A percentile compares a stretch with the other conserved stretches of the same genome.
Evolutionary conservation across 2,797 vertebrate genomes (phyloP).

Genomic region (Lepus townsendii): DNA sequence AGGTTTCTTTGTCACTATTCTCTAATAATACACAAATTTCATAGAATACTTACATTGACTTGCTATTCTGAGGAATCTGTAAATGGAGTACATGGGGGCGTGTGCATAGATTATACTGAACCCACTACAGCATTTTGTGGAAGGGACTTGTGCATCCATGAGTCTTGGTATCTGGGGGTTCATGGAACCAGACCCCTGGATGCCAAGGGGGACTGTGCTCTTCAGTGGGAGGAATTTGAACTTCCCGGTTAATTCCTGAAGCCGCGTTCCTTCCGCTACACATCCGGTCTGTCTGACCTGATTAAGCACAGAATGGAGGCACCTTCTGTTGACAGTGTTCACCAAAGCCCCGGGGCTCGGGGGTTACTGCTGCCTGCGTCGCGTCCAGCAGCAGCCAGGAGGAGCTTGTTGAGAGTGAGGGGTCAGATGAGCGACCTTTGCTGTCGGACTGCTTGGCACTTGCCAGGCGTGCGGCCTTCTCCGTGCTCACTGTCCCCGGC

Average conservation of each 20-base stretch:
- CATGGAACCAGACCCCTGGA: no score
- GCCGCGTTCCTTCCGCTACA: rapidly evolving
- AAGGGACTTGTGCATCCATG: no score
- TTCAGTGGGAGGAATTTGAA: rapidly evolving
- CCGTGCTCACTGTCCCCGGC: background rate
- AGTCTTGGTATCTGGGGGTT: no score
- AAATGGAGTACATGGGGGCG: no score
- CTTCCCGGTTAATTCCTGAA: background rate
- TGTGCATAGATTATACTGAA: no score
- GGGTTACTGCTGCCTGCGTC: no score
- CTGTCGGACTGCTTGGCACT: background rate
- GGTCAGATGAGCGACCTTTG: background rate
- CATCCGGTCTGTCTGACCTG: background rate
- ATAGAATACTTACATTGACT: no score
- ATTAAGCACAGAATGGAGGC: background rate
- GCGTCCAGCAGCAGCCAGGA: background rate
- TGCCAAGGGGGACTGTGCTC: no score
- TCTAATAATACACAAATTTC: no score
- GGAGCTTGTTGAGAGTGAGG: background rate
- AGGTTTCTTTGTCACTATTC: no score
- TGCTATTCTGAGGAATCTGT: no score
- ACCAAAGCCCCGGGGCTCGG: rapidly evolving
- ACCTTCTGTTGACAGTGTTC: rapidly evolving
- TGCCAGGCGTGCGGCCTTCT: background rate
- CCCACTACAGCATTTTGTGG: no score